Evolutionary conservation across 2,797 vertebrate species (phyloP), one percentile per base, ranked within the genome.

Genomic region (Sciurus vulgaris): DNA sequence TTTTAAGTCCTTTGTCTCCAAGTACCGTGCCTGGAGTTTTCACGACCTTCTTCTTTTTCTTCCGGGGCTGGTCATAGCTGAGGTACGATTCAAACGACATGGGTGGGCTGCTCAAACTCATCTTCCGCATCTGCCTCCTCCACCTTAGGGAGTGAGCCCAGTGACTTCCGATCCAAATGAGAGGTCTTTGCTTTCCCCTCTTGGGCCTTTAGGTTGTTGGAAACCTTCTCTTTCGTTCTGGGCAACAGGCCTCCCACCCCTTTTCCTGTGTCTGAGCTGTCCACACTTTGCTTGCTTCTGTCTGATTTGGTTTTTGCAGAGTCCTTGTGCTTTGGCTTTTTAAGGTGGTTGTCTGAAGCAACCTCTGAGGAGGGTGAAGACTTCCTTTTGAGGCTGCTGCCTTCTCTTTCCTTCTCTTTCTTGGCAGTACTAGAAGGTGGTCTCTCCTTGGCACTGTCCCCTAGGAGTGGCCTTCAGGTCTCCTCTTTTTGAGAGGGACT

Each of bases 21-120:
- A n/a, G 30, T 26, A 95, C 73, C 3, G 97, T 15, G 8, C 61
- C 22, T 0, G 98, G 51, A 4, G 98, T 69, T 91, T 98, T 73
- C 91, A 79, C 97, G 67, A 96, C 96, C 97, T 99, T 99, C 98
- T 99, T 99, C 98, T 99, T 99, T 97, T 99, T 99, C 35, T 99
- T 98, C 72, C 99, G 98, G 0, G 99, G 99, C 73, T 99, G 99
- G 83, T 99, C 99, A 0, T 99, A 99, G 11, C 99, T 99, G 94
- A 99, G 99, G 95, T 99, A 99, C 0, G 99, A 99, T 98, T 99
- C 99, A 18, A 99, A 99, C 35, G 99, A 99, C 99, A 99, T 99
- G 10, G n/a, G 99, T 99, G 44, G 99, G 99, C 5, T 98, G 97
- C 91, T 99, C 99, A 41, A 99, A 99, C 2, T 98, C 98, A 86